A percentile compares a stretch with the other conserved stretches of the same genome.
These are phyloP conservation scores for Mormoops blainvillei DNA, from an alignment of 2,113 vertebrate genomes.

Conservation along the genomic window DNA sequence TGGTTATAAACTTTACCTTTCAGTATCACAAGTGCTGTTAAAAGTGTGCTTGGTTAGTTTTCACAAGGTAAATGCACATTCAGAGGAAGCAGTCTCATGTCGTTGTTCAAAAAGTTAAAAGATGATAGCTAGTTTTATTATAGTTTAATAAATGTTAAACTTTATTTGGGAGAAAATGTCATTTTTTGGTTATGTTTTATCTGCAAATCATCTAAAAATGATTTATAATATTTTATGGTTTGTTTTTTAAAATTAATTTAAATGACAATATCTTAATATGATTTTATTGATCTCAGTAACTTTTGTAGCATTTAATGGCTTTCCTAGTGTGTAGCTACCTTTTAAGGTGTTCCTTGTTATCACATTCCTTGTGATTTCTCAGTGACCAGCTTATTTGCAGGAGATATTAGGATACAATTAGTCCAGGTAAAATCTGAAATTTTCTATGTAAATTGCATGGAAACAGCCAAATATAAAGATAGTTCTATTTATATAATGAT, in stretches of 20 bases:
- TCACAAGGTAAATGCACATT: not conserved
- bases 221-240: not conserved
- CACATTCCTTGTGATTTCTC: not conserved
- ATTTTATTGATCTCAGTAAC: conserved; percentile 15
- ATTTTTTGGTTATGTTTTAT: not conserved
- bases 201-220: conserved; percentile 20
- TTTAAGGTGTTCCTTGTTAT: conserved; percentile 6
- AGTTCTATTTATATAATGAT: conserved; percentile 7
- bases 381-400: conserved; percentile 8
- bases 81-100: conserved; percentile 13
- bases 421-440: conserved; percentile 25
- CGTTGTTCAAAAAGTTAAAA: conserved; percentile 26
- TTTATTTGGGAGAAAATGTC: conserved; percentile 20
- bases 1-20: not conserved
- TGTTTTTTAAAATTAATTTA: conserved; percentile 11
- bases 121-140: conserved; percentile 1
- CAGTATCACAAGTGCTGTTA: not conserved
- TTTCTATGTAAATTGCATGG: conserved; percentile 24
- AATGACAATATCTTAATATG: not conserved
- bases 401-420: not conserved
- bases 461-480: conserved; percentile 22
- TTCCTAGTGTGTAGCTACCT: conserved; percentile 2
- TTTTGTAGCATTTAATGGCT: conserved; percentile 27
- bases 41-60: conserved; percentile 12
- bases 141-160: not conserved